Evolutionary conservation across 2,113 vertebrate genomes (phyloP).

Genomic region (Rhagologus leucostigma): DNA sequence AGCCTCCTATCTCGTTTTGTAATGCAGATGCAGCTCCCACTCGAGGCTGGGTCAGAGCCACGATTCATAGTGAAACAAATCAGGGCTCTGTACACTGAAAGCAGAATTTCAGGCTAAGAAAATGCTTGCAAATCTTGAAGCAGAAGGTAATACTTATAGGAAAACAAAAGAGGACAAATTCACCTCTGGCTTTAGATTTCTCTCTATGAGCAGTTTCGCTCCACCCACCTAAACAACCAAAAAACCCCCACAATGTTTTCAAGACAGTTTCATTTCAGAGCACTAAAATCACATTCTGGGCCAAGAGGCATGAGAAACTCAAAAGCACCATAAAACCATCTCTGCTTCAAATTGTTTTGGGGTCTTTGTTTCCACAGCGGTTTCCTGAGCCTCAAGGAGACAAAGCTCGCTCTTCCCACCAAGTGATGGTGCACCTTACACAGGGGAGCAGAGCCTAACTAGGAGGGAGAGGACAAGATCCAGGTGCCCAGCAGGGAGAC

Average conservation of each 20-base stretch:
- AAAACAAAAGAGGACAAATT: background rate
- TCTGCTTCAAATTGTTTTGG: background rate
- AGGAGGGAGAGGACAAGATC: background rate
- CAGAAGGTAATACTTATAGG: background rate
- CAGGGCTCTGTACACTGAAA: background rate
- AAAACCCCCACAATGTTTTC: background rate
- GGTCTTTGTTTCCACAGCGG: background rate
- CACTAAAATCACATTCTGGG: background rate
- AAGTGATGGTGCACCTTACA: background rate
- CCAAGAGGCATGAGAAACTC: background rate
- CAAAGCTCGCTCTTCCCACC: background rate
- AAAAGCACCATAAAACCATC: background rate
- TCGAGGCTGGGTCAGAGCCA: background rate
- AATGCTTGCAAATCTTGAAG: background rate
- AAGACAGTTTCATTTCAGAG: background rate
- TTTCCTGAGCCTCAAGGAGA: background rate
- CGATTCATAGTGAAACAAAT: background rate
- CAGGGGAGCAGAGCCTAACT: background rate
- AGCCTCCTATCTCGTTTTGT: background rate
- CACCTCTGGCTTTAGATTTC: background rate
- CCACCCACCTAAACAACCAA: background rate
- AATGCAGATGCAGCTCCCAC: background rate
- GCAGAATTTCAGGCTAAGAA: background rate
- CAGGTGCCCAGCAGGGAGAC: background rate
- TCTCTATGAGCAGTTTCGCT: background rate